Evolutionary conservation across 2,113 vertebrate genomes (phyloP).

Genomic region (Gymnorhina tibicen): DNA sequence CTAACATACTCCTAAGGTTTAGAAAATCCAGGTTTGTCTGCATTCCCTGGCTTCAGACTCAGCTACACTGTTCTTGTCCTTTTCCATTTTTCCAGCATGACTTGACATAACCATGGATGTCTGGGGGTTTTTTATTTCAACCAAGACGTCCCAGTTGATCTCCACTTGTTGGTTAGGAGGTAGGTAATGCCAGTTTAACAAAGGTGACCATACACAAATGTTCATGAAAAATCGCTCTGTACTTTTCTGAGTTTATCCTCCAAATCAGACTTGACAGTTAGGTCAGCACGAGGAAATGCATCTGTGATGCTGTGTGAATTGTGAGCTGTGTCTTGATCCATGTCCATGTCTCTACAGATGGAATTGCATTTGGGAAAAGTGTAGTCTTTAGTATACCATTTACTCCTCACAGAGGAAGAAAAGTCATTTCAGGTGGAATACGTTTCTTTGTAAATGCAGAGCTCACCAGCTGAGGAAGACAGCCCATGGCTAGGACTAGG

Average conservation of each 20-base stretch:
- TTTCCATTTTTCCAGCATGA: background rate
- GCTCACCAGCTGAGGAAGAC: background rate
- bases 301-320: background rate
- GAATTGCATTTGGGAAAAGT: background rate
- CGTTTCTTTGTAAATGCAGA: background rate
- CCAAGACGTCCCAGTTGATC: accelerated
- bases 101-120: background rate
- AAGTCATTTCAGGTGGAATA: background rate
- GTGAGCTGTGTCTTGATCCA: background rate
- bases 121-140: background rate
- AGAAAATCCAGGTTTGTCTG: background rate
- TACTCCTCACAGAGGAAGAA: background rate
- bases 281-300: background rate
- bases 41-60: background rate
- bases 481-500: background rate
- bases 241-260: background rate
- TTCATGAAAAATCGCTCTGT: background rate
- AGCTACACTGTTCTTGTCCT: background rate
- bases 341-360: background rate
- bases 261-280: background rate
- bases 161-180: background rate
- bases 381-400: background rate
- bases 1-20: background rate
- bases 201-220: background rate
- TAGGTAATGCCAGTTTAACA: background rate